Evolutionary conservation across 2,113 vertebrate genomes (phyloP).

Genomic region (Reinhardtius hippoglossoides): DNA sequence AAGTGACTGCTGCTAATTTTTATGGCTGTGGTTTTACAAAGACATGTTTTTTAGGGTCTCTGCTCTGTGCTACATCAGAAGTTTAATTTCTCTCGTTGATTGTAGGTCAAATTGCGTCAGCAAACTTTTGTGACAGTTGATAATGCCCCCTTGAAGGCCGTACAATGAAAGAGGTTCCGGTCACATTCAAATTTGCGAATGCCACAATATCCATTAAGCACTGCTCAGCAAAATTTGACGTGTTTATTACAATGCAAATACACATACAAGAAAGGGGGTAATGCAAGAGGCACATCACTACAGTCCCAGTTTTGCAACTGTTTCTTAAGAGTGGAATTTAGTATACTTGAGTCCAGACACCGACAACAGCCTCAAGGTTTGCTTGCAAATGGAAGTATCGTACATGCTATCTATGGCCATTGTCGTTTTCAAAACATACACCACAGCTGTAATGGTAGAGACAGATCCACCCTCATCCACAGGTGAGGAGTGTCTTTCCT

Average conservation of each 20-base stretch:
- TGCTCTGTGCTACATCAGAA: too few species aligned
- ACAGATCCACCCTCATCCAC: constrained; percentile 62
- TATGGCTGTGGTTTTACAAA: not conserved
- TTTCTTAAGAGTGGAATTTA: constrained; percentile 26
- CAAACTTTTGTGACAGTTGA: not conserved
- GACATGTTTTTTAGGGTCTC: too few species aligned
- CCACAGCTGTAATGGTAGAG: constrained; percentile 37
- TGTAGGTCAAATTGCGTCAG: too few species aligned
- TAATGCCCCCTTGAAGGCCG: not conserved
- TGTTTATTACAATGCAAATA: constrained; percentile 14
- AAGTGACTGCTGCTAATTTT: not conserved
- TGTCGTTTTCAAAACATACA: constrained; percentile 39
- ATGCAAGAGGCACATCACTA: constrained; percentile 1
- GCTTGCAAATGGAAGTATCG: constrained; percentile 38
- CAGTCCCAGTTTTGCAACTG: constrained; percentile 22
- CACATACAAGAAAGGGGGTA: constrained; percentile 2
- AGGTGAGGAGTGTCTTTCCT: constrained; percentile 63
- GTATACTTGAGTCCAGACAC: constrained; percentile 33
- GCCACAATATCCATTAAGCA: not conserved
- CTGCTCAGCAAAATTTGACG: constrained; percentile 17
- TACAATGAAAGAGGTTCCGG: not conserved
- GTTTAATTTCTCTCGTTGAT: too few species aligned
- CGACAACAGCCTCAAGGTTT: constrained; percentile 32
- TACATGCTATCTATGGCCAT: constrained; percentile 33
- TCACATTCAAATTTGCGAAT: not conserved